Conservation (phyloP, 2,888 invertebrate genomes). For the Iphiclides podalirius region DNA sequence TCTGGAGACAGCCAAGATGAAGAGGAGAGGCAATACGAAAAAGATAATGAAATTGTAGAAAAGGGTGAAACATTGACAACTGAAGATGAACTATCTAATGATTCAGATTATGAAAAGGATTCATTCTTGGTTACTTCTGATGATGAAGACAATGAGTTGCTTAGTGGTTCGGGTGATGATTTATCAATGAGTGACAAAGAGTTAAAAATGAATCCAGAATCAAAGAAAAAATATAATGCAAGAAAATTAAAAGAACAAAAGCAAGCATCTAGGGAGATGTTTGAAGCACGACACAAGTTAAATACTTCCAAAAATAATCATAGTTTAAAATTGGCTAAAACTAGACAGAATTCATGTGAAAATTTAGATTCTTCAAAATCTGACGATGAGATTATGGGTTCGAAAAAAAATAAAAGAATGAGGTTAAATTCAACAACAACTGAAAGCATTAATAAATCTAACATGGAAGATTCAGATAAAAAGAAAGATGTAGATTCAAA, state of each 20-base stretch:
- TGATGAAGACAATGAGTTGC: conserved; percentile 62
- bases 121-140: conserved; percentile 78
- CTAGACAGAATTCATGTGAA: conserved; percentile 41
- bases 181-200: conserved; percentile 67
- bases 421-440: conserved; percentile 58
- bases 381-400: conserved; percentile 40
- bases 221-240: conserved; percentile 66
- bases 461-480: conserved; percentile 18
- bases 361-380: conserved; percentile 49
- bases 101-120: conserved; percentile 71
- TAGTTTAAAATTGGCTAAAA: conserved; percentile 29
- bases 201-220: conserved; percentile 60
- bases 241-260: conserved; percentile 66
- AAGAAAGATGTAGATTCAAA: conserved; percentile 42
- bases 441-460: conserved; percentile 27
- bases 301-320: conserved; percentile 36
- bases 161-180: conserved; percentile 69
- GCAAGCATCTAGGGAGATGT: conserved; percentile 70
- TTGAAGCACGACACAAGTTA: conserved; percentile 57
- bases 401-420: conserved; percentile 50
- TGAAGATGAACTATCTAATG: conserved; percentile 61
- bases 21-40: conserved; percentile 66
- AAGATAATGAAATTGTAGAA: conserved; percentile 70
- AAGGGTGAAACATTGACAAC: conserved; percentile 77
- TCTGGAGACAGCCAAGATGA: conserved; percentile 74